Conservation (phyloP, 2,888 invertebrate genomes). For the Sericinus montela region DNA sequence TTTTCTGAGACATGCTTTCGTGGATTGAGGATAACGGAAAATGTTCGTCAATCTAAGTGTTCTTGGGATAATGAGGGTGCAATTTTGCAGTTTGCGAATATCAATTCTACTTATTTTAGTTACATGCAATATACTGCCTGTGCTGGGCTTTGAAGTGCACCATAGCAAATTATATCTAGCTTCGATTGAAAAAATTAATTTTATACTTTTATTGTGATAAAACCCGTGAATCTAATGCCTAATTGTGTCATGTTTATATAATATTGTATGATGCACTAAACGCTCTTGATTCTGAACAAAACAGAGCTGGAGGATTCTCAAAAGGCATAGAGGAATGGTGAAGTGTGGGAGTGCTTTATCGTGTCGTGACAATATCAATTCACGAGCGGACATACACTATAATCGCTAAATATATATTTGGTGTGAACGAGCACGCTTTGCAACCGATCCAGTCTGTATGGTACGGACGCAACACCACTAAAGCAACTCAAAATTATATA, state of each 20-base stretch:
- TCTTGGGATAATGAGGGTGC: slow-evolving; percentile 65
- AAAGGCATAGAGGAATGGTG: slow-evolving; percentile 68
- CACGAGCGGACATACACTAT: slow-evolving; percentile 77
- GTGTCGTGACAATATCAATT: slow-evolving; percentile 62
- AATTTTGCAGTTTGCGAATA: slow-evolving; percentile 65
- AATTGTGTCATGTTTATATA: slow-evolving; percentile 27
- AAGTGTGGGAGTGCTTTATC: slow-evolving; percentile 69
- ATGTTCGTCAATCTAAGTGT: slow-evolving; percentile 54
- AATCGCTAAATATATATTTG: slow-evolving; percentile 63
- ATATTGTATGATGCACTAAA: slow-evolving; percentile 75
- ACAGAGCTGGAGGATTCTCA: slow-evolving; percentile 63
- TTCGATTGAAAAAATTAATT: slow-evolving; percentile 37
- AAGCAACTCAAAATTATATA: slow-evolving; percentile 78
- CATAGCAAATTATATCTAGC: slow-evolving; percentile 60
- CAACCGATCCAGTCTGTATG: slow-evolving; percentile 77
- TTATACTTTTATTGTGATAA: slow-evolving; percentile 23
- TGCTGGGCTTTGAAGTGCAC: slow-evolving; percentile 73
- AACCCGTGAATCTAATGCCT: slow-evolving; percentile 25
- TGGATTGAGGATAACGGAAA: slow-evolving; percentile 57
- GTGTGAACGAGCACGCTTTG: slow-evolving; percentile 76
- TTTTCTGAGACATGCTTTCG: slow-evolving; percentile 79
- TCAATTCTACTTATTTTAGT: slow-evolving; percentile 62
- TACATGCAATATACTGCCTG: slow-evolving; percentile 67
- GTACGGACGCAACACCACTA: slow-evolving; percentile 79
- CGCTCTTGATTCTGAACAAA: slow-evolving; percentile 57